These are phyloP conservation scores for Apeltes quadracus DNA, from an alignment of 2,113 vertebrate species.

Conservation along the genomic window DNA sequence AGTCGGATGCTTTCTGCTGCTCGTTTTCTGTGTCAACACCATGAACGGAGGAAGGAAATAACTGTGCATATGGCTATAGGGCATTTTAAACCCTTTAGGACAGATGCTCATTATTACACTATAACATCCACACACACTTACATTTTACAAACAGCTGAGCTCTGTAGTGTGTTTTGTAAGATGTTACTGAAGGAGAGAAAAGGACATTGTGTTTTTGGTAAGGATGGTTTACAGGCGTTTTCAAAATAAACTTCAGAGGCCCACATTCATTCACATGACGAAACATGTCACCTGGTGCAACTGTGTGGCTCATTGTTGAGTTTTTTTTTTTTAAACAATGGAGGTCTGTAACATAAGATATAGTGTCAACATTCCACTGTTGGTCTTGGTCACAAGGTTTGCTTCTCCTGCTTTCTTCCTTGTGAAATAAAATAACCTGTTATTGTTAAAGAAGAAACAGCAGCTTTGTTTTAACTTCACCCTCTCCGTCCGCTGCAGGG, in stretches of 20 bases:
- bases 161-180: not conserved
- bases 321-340: not conserved
- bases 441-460: not conserved
- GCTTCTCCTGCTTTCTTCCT: not conserved
- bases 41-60: not conserved
- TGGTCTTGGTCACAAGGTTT: not conserved
- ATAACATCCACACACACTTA: not conserved
- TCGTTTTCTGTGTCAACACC: not conserved
- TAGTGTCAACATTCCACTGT: not conserved
- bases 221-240: not conserved
- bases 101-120: not conserved
- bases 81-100: not conserved
- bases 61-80: not conserved
- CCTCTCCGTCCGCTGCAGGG: conserved; percentile 56
- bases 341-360: not conserved
- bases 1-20: not conserved
- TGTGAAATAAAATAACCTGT: not conserved
- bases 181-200: not conserved
- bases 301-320: not conserved
- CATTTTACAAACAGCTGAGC: not conserved
- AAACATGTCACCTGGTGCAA: not conserved
- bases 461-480: conserved; percentile 13
- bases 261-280: not conserved
- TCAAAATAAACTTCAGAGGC: not conserved
- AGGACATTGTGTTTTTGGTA: not conserved